These are phyloP conservation scores for Patagioenas fasciata DNA, from an alignment of 2,113 vertebrate species.

Conservation along the genomic window DNA sequence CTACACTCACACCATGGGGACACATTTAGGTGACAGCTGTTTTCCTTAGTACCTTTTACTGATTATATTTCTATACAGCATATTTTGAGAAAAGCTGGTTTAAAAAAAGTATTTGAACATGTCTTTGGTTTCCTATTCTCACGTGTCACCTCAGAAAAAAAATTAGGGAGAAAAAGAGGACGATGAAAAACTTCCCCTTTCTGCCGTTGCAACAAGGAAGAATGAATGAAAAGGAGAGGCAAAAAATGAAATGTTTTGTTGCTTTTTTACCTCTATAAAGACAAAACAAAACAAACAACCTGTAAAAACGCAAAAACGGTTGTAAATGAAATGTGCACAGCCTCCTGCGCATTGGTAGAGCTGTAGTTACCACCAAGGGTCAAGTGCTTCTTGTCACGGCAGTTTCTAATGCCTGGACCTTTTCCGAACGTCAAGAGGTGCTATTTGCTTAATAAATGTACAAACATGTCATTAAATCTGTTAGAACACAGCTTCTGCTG, in stretches of 20 bases:
- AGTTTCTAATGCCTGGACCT: background rate
- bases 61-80: background rate
- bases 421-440: background rate
- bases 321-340: background rate
- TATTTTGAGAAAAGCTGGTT: background rate
- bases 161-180: background rate
- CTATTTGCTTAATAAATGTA: conserved; percentile 41
- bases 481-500: conserved; percentile 37
- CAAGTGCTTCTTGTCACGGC: conserved; percentile 5
- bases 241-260: background rate
- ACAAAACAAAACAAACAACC: too few relatives aligned
- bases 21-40: background rate
- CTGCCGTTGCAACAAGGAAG: background rate
- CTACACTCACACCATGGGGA: background rate
- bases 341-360: background rate
- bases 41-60: background rate
- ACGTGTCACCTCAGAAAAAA: background rate
- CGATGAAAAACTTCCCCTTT: background rate
- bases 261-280: background rate
- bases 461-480: background rate
- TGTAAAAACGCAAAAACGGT: background rate
- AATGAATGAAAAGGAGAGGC: background rate
- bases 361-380: background rate
- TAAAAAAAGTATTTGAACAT: background rate
- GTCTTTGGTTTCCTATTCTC: background rate